Evolutionary conservation across 2,797 vertebrate species (phyloP).

Genomic region (Apogon talboti): DNA sequence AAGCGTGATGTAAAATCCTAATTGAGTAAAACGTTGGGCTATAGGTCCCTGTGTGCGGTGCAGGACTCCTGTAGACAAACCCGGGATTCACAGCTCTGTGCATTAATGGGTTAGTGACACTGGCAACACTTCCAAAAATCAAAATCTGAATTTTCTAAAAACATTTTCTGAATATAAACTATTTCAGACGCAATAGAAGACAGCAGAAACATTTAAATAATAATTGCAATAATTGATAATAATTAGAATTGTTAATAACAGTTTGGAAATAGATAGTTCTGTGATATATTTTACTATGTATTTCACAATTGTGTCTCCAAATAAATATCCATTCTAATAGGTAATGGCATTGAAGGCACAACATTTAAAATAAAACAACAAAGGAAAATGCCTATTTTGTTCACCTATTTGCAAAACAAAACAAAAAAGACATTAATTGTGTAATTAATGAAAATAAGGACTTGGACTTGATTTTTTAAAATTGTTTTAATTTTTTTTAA

Average conservation of each 20-base stretch:
- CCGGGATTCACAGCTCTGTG: conserved; percentile 7
- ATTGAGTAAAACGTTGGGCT: conserved; percentile 41
- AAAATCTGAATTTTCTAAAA: too few species aligned
- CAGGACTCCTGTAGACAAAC: conserved; percentile 1
- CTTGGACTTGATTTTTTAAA: background rate
- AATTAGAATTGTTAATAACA: too few species aligned
- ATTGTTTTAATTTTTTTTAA: background rate
- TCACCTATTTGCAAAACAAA: background rate
- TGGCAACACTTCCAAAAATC: background rate
- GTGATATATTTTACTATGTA: background rate
- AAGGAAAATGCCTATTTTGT: background rate
- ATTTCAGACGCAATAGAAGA: too few species aligned
- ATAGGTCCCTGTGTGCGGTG: conserved; percentile 23
- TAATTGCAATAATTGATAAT: too few species aligned
- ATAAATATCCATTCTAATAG: background rate
- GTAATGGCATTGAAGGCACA: too few species aligned
- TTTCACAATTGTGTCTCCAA: background rate
- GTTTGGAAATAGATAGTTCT: too few species aligned
- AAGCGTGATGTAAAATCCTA: conserved; percentile 46
- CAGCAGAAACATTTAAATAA: too few species aligned
- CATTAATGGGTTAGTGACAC: background rate
- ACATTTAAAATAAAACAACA: background rate
- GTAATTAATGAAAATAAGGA: background rate
- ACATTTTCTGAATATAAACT: too few species aligned
- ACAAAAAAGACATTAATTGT: background rate